Evolutionary conservation across 1,140 invertebrate genomes (phyloP), one percentile per base, ranked within the genome.

Genomic region (Parapsyche elsis): DNA sequence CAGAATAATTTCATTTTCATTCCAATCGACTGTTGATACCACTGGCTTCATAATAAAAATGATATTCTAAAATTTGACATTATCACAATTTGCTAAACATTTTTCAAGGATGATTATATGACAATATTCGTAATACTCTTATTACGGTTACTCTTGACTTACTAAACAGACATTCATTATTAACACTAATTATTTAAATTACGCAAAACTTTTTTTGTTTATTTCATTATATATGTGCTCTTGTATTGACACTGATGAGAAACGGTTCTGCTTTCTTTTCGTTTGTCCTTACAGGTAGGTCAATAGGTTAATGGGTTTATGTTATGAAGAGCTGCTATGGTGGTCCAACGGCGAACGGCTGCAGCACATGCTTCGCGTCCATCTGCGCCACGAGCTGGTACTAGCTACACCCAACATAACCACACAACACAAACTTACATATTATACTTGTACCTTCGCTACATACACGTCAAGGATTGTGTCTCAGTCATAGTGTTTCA

Each of bases 291-390:
- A 74, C 81, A 83, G 81, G 79, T 83, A 83, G 81, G 81, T 83
- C 79, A 79, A 78, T 83, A 83, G 81, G 81, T 83, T 82, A 84
- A 82, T 78, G 80, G 77, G 73, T 84, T 61, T 77, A n/a, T 70
- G 79, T 81, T 78, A 87, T 88, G 88, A 87, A 86, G 88, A 87
- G 86, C 86, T 86, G 87, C 87, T 86, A 84, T 85, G 86, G 84
- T 85, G 86, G 85, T 85, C 86, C 85, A 86, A 86, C 87, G 86
- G 84, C 84, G 87, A 88, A 86, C 85, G 87, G 87, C 87, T 86
- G 87, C 87, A 85, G 85, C 84, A 84, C 85, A 84, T 81, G 71
- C 53, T 46, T 85, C 86, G 86, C 85, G 85, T 85, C 84, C 74
- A 84, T 81, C 61, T 80, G 82, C 84, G 85, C 84, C 84, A 85